A percentile compares a stretch with the other conserved stretches of the same genome.
Evolutionary conservation across 1,140 invertebrate species (phyloP).

Genomic region (Copidosoma floridanum): DNA sequence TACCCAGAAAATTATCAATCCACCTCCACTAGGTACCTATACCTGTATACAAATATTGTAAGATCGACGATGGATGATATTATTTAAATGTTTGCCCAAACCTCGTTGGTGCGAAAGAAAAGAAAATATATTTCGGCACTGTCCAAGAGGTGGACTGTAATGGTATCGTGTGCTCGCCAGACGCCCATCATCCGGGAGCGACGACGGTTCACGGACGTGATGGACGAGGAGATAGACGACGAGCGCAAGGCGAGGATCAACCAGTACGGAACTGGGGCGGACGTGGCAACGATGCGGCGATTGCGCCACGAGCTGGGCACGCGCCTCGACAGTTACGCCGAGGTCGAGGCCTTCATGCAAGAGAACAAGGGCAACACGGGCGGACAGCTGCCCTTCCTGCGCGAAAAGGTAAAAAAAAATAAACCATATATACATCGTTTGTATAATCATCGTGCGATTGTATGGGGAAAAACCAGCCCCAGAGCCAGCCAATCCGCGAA

Average conservation of each 20-base stretch:
- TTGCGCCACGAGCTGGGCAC: constrained; percentile 79
- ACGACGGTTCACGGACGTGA: constrained; percentile 87
- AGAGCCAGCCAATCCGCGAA: constrained; percentile 74
- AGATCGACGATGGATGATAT: no score
- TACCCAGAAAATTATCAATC: no score
- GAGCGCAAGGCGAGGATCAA: constrained; percentile 79
- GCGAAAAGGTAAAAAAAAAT: no score
- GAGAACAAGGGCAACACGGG: constrained; percentile 78
- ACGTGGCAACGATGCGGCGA: constrained; percentile 64
- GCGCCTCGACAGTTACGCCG: constrained; percentile 75
- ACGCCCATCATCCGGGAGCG: constrained; percentile 85
- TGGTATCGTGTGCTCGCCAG: constrained; percentile 46
- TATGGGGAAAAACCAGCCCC: no score
- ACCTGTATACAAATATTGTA: no score
- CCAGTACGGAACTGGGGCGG: constrained; percentile 67
- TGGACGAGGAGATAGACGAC: constrained; percentile 95
- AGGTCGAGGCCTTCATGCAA: constrained; percentile 80
- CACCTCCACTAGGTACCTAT: no score
- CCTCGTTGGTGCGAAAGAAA: no score
- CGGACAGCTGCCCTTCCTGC: constrained; percentile 76
- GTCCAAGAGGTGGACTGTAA: no score
- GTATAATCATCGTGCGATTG: no score
- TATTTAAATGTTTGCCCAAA: no score
- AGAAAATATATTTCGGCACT: no score
- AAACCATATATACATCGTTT: no score